Conservation (phyloP, 2,113 vertebrate genomes). For the Carassius carassius region DNA sequence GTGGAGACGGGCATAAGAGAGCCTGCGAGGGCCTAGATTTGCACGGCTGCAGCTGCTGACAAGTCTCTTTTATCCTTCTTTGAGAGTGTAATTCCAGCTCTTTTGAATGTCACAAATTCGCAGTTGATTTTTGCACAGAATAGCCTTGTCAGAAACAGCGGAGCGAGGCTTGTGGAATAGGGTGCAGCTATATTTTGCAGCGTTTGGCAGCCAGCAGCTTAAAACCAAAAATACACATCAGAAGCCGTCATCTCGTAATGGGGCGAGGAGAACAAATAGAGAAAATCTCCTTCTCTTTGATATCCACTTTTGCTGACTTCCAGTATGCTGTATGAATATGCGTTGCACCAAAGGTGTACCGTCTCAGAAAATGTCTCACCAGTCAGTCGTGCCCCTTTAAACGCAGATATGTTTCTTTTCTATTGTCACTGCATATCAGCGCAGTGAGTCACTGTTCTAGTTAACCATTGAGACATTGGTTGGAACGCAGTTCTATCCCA, state of each 20-base stretch:
- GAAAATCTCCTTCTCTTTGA: conserved; percentile 11
- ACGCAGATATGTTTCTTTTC: conserved; percentile 1
- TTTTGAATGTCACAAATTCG: conserved; percentile 41
- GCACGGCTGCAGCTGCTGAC: conserved; percentile 44
- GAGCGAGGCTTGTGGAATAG: conserved; percentile 44
- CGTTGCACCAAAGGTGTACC: neutral
- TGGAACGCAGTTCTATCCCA: neutral
- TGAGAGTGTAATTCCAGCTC: conserved; percentile 6
- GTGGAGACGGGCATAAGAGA: conserved; percentile 69
- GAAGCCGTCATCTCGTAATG: conserved; percentile 67
- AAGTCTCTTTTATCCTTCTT: conserved; percentile 7
- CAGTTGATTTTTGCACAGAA: conserved; percentile 43
- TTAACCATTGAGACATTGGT: neutral
- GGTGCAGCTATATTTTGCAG: conserved; percentile 69
- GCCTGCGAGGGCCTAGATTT: conserved; percentile 54
- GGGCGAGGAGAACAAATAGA: conserved; percentile 62
- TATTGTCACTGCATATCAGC: neutral
- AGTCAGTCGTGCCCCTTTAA: neutral
- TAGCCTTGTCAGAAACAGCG: conserved; percentile 10
- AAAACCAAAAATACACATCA: conserved; percentile 72
- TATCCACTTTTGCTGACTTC: neutral
- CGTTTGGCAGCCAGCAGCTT: conserved; percentile 66
- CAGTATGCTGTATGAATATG: neutral
- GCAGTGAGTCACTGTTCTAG: conserved; percentile 36
- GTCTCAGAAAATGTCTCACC: neutral